Conservation (phyloP, 2,797 vertebrate genomes). For the Lutjanus argentimaculatus region DNA sequence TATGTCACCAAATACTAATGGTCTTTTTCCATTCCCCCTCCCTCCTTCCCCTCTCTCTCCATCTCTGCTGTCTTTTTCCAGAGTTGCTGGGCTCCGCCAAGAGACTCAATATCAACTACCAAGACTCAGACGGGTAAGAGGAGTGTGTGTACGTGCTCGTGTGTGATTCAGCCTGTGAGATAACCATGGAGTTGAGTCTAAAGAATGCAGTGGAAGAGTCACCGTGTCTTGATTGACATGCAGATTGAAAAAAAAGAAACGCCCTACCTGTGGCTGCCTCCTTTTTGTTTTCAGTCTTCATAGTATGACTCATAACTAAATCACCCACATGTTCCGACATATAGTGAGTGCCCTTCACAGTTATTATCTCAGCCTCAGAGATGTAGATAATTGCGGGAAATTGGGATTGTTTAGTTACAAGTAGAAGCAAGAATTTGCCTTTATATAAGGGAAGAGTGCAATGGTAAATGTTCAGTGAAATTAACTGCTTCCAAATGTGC, state of each 20-base stretch:
- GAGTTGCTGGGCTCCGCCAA: conserved; percentile 96
- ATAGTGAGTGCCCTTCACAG: conserved; percentile 7
- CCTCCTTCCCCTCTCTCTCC: conserved; percentile 1
- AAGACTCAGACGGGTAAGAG: conserved; percentile 90
- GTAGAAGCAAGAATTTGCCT: not conserved
- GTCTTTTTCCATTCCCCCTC: conserved; percentile 20
- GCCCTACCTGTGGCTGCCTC: conserved; percentile 25
- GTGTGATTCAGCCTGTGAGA: conserved; percentile 29
- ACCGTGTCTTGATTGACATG: conserved; percentile 48
- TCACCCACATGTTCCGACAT: conserved; percentile 30
- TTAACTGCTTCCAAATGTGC: not conserved
- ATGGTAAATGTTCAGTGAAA: not conserved
- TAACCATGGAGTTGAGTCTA: conserved; percentile 35
- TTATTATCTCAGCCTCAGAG: not conserved
- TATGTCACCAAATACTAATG: conserved; percentile 49
- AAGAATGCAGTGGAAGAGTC: conserved; percentile 42
- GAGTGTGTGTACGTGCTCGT: conserved; percentile 32
- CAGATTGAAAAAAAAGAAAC: conserved; percentile 29
- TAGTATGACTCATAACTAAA: conserved; percentile 58
- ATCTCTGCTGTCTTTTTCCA: conserved; percentile 76
- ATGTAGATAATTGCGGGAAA: not conserved
- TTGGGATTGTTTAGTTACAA: not conserved
- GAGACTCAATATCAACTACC: conserved; percentile 96
- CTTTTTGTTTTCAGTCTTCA: conserved; percentile 21
- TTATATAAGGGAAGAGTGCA: not conserved